phyloP scores from a whole-genome alignment of 1,140 invertebrate genomes.

The Magallana ariakensis region DNA sequence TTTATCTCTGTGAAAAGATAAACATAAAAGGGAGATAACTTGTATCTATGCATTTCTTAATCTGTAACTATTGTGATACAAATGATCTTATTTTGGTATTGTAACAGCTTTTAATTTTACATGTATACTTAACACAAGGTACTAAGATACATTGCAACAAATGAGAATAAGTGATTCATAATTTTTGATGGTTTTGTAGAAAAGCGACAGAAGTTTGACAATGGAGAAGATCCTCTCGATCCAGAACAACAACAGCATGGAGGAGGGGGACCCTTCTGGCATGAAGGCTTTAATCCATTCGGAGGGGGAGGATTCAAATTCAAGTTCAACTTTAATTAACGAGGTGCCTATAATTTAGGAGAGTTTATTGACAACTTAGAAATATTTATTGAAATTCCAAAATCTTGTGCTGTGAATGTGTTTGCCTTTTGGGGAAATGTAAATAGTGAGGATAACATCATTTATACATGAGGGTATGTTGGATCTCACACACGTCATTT shows the following conservation, averaged over 20 bases:
- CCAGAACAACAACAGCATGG: constrained; percentile 87
- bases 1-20: too few species aligned
- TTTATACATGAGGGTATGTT: constrained; percentile 2
- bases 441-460: not conserved
- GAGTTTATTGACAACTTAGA: not conserved
- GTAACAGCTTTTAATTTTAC: too few species aligned
- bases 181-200: constrained; percentile 82
- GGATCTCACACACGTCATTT: not conserved
- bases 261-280: constrained; percentile 74
- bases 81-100: too few species aligned
- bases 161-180: too few species aligned
- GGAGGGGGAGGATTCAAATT: constrained; percentile 90
- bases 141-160: too few species aligned
- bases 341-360: constrained; percentile 13
- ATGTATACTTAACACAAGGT: too few species aligned
- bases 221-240: constrained; percentile 97
- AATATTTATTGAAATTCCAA: constrained; percentile 19
- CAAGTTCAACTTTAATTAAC: constrained; percentile 90
- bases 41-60: too few species aligned
- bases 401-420: not conserved
- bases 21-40: too few species aligned
- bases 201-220: constrained; percentile 95
- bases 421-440: not conserved
- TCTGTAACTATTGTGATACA: too few species aligned
- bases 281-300: constrained; percentile 88